Conservation (phyloP, 2,113 vertebrate species). For the Vombatus ursinus region DNA sequence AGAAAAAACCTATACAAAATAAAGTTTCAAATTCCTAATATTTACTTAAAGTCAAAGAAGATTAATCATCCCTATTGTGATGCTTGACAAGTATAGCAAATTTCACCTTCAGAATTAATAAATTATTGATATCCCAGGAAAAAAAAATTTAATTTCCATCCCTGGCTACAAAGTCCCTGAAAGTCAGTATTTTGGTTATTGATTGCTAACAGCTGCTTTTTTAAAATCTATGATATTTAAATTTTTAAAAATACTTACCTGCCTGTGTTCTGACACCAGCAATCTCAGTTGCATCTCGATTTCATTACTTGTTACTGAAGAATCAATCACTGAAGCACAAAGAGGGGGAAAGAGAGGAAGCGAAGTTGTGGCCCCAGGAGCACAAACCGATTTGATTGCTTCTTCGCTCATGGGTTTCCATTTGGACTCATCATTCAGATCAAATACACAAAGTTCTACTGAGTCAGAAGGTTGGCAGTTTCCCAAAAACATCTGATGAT, state of each 20-base stretch:
- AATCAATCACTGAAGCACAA: constrained; percentile 88
- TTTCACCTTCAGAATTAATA: constrained; percentile 7
- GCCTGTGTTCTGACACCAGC: constrained; percentile 93
- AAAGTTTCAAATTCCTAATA: neutral
- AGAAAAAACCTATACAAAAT: constrained; percentile 41
- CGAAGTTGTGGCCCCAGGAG: constrained; percentile 86
- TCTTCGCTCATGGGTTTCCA: constrained; percentile 99
- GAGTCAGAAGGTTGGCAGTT: constrained; percentile 95
- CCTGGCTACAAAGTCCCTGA: neutral
- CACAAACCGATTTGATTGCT: constrained; percentile 94
- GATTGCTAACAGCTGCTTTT: neutral
- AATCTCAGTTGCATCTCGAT: constrained; percentile 93
- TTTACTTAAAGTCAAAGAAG: neutral
- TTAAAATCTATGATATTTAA: neutral
- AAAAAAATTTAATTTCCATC: neutral
- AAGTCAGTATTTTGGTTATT: constrained; percentile 8
- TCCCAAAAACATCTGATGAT: constrained; percentile 93
- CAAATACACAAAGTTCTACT: constrained; percentile 93
- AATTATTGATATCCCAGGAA: neutral
- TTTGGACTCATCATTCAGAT: constrained; percentile 92
- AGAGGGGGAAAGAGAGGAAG: constrained; percentile 91
- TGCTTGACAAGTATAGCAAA: constrained; percentile 1
- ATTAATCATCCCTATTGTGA: neutral
- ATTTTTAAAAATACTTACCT: constrained; percentile 84
- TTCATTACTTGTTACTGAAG: constrained; percentile 90